Conservation (phyloP, 2,797 vertebrate genomes). For the Peromyscus eremicus region DNA sequence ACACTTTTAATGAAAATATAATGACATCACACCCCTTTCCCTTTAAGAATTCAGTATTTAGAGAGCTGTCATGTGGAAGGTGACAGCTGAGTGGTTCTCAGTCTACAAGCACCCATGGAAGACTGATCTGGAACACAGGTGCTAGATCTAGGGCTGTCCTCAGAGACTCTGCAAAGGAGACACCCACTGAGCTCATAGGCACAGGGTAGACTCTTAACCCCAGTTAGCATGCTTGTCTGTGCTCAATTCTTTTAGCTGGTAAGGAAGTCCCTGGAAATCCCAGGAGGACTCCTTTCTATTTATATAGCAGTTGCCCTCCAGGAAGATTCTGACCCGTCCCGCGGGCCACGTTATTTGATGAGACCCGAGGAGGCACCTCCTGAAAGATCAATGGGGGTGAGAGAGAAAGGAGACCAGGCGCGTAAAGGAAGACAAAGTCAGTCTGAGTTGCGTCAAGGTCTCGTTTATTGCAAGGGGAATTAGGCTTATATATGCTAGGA, state of each 20-base stretch:
- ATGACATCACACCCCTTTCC: not conserved
- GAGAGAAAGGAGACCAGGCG: too few relatives aligned
- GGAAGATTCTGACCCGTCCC: too few relatives aligned
- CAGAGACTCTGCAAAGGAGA: too few relatives aligned
- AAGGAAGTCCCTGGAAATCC: not conserved
- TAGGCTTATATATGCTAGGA: too few relatives aligned
- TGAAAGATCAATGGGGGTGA: too few relatives aligned
- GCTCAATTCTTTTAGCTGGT: not conserved
- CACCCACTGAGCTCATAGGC: accelerated
- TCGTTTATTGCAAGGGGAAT: too few relatives aligned
- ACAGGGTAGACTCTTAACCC: accelerated
- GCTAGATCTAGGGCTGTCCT: too few relatives aligned
- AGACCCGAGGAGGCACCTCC: too few relatives aligned
- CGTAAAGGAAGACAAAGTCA: too few relatives aligned
- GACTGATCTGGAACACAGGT: not conserved
- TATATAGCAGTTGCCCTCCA: not conserved
- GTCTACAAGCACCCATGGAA: accelerated
- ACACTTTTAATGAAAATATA: not conserved
- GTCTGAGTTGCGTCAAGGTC: too few relatives aligned
- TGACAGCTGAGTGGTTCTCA: accelerated
- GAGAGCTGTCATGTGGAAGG: accelerated
- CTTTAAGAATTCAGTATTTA: not conserved
- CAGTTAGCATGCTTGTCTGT: not conserved
- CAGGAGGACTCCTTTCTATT: not conserved
- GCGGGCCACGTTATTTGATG: too few relatives aligned